These are phyloP conservation scores for Haplochromis vanheusdeni DNA, from an alignment of 2,113 vertebrate genomes.

Conservation along the genomic window DNA sequence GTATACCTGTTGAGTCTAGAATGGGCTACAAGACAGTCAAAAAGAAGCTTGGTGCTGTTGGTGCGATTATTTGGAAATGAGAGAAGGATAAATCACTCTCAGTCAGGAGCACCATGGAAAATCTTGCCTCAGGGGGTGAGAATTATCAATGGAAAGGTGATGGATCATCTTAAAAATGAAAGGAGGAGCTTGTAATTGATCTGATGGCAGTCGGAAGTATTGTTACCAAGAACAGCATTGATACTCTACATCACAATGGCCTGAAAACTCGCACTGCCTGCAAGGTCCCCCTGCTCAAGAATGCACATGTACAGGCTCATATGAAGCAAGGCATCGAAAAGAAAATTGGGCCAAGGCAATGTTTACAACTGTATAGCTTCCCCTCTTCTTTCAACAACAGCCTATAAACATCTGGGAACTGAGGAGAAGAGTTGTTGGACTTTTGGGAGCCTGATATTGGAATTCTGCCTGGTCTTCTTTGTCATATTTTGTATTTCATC, in stretches of 20 bases:
- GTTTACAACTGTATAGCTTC: not conserved
- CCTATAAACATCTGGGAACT: not conserved
- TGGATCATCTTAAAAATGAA: not conserved
- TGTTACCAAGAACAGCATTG: not conserved
- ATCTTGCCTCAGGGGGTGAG: not conserved
- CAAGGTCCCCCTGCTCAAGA: not conserved
- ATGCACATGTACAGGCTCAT: not conserved
- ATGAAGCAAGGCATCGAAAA: rapidly evolving
- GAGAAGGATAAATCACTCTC: not conserved
- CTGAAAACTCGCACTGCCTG: not conserved
- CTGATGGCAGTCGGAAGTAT: not conserved
- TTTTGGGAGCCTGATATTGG: not conserved
- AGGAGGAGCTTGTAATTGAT: not conserved
- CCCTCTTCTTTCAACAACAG: not conserved
- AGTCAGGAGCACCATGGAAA: rapidly evolving
- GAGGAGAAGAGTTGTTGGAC: not conserved
- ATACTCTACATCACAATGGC: not conserved
- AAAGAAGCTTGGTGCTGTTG: not conserved
- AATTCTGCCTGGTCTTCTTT: not conserved
- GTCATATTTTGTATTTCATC: not conserved
- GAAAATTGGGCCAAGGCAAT: not conserved
- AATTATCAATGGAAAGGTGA: not conserved
- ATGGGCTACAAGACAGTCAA: not conserved
- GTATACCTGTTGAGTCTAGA: not conserved
- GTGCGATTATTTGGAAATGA: not conserved